Evolutionary conservation across 1,140 invertebrate species (phyloP), one percentile per base, ranked within the genome.

Genomic region (Spodoptera frugiperda): DNA sequence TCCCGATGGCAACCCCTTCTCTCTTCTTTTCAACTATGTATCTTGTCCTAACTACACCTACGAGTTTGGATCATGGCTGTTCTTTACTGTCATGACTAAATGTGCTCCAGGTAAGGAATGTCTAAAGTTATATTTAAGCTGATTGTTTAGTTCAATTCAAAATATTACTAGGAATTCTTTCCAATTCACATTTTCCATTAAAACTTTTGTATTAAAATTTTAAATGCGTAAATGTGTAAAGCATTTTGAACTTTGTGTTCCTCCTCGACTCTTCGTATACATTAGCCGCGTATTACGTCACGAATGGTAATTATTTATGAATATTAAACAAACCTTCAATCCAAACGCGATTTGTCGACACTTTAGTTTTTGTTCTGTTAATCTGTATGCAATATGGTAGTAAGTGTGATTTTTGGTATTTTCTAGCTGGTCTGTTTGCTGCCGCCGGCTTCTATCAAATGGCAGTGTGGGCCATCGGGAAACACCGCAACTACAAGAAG

Each of bases 11-110:
- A 99, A 99, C 95, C 98, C 98, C 3, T 96, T 99, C 74, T 99
- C 98, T 2, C 86, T 91, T 17, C 94, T 99, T 1, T 99, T 99
- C 93, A 97, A 98, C 91, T 95, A 97, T 76, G 99, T 99, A 0
- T 99, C 99, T 8, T 99, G 99, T 89, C 99, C 99, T 3, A 99
- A 99, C 95, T 99, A 99, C 87, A 99, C 98, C 0, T 99, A 99
- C 88, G 99, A 99, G 95, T 96, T 98, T 91, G 96, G 97, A 70
- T 96, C 98, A n/a, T 99, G 99, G 99, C 85, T 99, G 19, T 97
- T 97, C 77, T 99, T 99, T 88, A 97, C 98, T 12, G 91, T 99
- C 19, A 97, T 99, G 97, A 99, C 99, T 0, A 97, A 98, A 85
- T 99, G 98, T 95, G 92, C 99, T 78, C 98, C 99, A 95, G 98